phyloP scores from a whole-genome alignment of 2,113 vertebrate genomes.

The Erinaceus europaeus region DNA sequence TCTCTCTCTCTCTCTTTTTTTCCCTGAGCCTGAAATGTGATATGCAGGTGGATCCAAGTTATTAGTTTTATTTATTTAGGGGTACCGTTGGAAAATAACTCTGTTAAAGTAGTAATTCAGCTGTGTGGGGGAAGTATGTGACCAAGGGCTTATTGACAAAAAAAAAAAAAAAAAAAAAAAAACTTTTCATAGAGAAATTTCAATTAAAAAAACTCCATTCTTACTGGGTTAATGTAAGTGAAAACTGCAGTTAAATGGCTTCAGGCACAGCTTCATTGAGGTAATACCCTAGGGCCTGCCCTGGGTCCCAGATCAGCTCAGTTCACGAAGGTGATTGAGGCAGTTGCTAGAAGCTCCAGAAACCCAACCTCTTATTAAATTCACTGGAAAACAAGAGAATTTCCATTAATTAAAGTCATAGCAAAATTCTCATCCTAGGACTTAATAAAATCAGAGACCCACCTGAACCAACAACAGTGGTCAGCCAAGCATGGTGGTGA shows the following conservation, averaged over 20 bases:
- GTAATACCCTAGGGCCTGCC: not conserved
- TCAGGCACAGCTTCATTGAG: not conserved
- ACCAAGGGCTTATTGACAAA: too few relatives aligned
- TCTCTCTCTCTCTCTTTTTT: too few relatives aligned
- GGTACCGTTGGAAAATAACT: not conserved
- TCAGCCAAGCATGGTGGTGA: not conserved
- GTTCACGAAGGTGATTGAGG: not conserved
- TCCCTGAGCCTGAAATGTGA: too few relatives aligned
- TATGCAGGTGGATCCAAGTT: too few relatives aligned
- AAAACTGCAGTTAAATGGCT: not conserved
- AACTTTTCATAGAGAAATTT: not conserved
- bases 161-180: too few relatives aligned
- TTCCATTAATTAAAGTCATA: not conserved
- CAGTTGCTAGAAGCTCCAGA: not conserved
- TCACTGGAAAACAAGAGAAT: not conserved
- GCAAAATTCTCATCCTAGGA: not conserved
- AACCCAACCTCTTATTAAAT: not conserved
- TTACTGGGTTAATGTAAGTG: not conserved
- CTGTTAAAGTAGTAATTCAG: not conserved
- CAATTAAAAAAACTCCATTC: not conserved
- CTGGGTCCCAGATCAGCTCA: not conserved
- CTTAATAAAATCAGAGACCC: not conserved
- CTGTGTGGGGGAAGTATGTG: too few relatives aligned
- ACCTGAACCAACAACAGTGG: not conserved
- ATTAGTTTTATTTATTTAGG: not conserved